phyloP scores from a whole-genome alignment of 37 sponge, comb jelly and placozoan genomes.

The Beroe forskalii region DNA sequence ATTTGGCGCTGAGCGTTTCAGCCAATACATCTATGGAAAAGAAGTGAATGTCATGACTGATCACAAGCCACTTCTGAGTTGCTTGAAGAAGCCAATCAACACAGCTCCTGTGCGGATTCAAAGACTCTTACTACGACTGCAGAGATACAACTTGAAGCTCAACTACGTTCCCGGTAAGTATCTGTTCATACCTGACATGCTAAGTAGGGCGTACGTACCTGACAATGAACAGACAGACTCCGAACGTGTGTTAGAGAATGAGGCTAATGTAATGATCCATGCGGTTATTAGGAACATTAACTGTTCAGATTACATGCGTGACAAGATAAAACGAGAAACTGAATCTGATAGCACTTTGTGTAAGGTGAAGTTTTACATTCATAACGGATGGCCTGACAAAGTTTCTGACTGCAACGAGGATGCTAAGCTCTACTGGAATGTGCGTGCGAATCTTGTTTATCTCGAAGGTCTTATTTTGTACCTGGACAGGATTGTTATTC shows the following conservation, averaged over 20 bases:
- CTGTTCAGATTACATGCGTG: neutral
- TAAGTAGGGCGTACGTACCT: neutral
- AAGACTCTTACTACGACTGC: constrained; percentile 17
- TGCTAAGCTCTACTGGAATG: neutral
- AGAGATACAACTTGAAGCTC: neutral
- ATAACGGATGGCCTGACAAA: neutral
- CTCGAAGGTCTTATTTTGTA: neutral
- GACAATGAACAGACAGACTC: too few relatives aligned
- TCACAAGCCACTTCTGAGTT: too few relatives aligned
- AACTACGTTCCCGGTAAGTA: neutral
- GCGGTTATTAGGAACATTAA: neutral
- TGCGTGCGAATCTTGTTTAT: neutral
- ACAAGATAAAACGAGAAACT: neutral
- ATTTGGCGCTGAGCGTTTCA: too few relatives aligned
- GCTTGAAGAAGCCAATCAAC: too few relatives aligned
- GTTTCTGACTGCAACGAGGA: neutral
- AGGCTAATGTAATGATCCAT: neutral
- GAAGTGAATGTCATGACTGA: too few relatives aligned
- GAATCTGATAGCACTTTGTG: neutral
- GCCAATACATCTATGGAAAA: too few relatives aligned
- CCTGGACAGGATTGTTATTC: constrained; percentile 10
- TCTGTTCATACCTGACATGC: neutral
- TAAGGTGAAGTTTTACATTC: neutral
- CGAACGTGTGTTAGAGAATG: neutral
- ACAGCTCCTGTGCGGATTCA: neutral